Base-by-base conservation (phyloP, 1,140 invertebrate genomes). In the Drosophila pachea region DNA sequence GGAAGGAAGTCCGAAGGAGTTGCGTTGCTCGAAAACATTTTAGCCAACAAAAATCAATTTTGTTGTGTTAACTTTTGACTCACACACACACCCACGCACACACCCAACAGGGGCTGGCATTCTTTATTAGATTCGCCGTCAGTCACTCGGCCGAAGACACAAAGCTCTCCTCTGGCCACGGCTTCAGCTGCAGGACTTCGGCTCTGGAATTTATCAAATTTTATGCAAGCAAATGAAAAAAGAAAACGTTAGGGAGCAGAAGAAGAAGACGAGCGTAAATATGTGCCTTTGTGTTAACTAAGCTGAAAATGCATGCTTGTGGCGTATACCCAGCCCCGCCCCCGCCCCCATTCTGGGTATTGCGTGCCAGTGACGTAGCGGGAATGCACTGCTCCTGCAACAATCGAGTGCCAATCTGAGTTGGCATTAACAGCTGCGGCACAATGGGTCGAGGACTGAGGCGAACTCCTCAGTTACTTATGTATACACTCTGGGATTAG, bases 211-310 rank as follows among this genome's bases (percentile, higher is more conserved):
- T 76, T 78, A 83, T 78, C 68, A 78, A 83, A 84, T 84, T 84
- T 78, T 78, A 78, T 74, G 78, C 78, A 82, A 77, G 77, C 82
- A 68, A 72, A 59, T 82, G 40, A 40, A 12, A 11, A 5, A 40
- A 40, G 12, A 40, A 40, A 40, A 40, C 22, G 22, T 22, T 22
- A 3, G 1, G 22, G 22, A 1, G n/a, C n/a, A n/a, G 7, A 40
- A 40, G 38, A 8, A 4, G 40, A 42, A 4, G 7, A 40, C 64
- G 42, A 49, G 16, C 66, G 79, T 84, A 83, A 83, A 83, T 84
- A 83, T 83, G 12, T 45, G 78, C 78, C 76, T 84, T 83, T 83
- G 79, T 83, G 76, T 86, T 84, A 84, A 84, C 73, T 83, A 83
- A 83, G 78, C 79, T 73, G 58, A 78, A 84, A 82, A 84, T 69